phyloP scores from a whole-genome alignment of 2,888 invertebrate species.

The Lobophora halterata region DNA sequence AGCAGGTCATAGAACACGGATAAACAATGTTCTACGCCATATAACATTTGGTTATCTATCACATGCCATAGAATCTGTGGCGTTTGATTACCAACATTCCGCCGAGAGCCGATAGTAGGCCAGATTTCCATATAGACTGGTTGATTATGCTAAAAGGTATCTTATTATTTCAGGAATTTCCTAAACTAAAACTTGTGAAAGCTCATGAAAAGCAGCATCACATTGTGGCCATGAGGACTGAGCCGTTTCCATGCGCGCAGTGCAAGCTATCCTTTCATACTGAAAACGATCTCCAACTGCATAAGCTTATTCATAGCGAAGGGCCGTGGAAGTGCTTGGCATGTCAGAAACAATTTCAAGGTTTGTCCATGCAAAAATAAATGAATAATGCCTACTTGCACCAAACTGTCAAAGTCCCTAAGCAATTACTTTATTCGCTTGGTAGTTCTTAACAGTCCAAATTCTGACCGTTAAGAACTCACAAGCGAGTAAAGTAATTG shows the following conservation, averaged over 20 bases:
- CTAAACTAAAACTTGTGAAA: slow-evolving; percentile 40
- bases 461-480: too few species aligned
- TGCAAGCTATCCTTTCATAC: slow-evolving; percentile 71
- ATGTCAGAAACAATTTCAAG: slow-evolving; percentile 73
- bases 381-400: too few species aligned
- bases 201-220: slow-evolving; percentile 47
- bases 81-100: too few species aligned
- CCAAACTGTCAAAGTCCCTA: too few species aligned
- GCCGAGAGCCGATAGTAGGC: too few species aligned
- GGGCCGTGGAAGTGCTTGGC: slow-evolving; percentile 64
- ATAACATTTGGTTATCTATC: too few species aligned
- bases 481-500: too few species aligned
- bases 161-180: slow-evolving; percentile 50
- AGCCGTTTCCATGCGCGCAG: slow-evolving; percentile 52
- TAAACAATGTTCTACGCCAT: too few species aligned
- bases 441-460: too few species aligned
- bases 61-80: too few species aligned
- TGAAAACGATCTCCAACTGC: slow-evolving; percentile 71
- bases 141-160: not conserved
- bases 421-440: slow-evolving; percentile 4
- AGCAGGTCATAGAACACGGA: too few species aligned
- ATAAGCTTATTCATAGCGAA: slow-evolving; percentile 64
- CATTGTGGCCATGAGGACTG: slow-evolving; percentile 15
- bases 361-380: slow-evolving; percentile 52
- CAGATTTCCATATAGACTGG: too few species aligned